phyloP scores from a whole-genome alignment of 2,888 invertebrate genomes.

The Sarcophaga variegata region DNA sequence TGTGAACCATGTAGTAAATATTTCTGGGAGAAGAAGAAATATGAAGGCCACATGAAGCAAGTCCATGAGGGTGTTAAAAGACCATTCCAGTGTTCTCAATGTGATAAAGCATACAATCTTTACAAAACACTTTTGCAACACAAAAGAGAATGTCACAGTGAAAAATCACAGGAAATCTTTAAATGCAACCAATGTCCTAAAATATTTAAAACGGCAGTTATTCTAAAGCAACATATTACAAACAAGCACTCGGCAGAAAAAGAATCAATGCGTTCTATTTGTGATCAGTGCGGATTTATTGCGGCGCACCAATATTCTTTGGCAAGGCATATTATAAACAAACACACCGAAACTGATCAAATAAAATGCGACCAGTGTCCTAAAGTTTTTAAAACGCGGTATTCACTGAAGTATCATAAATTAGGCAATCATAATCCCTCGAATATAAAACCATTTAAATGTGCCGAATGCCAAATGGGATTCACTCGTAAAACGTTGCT shows the following conservation, averaged over 20 bases:
- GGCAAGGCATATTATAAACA: conserved; percentile 61
- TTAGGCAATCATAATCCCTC: conserved; percentile 62
- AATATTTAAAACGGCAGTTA: conserved; percentile 58
- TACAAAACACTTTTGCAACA: conserved; percentile 62
- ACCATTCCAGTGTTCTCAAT: conserved; percentile 59
- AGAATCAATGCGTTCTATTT: conserved; percentile 52
- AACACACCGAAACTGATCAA: conserved; percentile 53
- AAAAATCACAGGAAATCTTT: conserved; percentile 24
- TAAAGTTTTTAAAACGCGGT: conserved; percentile 62
- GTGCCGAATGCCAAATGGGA: conserved; percentile 63
- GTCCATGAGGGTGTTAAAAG: conserved; percentile 56
- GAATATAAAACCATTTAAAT: conserved; percentile 66
- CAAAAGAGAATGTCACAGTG: conserved; percentile 51
- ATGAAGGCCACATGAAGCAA: conserved; percentile 62
- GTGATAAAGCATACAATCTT: conserved; percentile 63
- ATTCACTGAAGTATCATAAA: conserved; percentile 68
- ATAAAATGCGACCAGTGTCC: conserved; percentile 68
- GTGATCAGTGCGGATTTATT: conserved; percentile 67
- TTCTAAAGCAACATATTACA: conserved; percentile 60
- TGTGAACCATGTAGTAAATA: conserved; percentile 62
- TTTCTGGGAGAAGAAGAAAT: conserved; percentile 61
- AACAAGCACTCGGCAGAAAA: conserved; percentile 55
- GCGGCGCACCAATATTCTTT: conserved; percentile 59
- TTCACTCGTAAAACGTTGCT: conserved; percentile 67
- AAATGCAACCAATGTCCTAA: conserved; percentile 59